Evolutionary conservation across 2,888 invertebrate genomes (phyloP).

Genomic region (Chaetoderma sp.): DNA sequence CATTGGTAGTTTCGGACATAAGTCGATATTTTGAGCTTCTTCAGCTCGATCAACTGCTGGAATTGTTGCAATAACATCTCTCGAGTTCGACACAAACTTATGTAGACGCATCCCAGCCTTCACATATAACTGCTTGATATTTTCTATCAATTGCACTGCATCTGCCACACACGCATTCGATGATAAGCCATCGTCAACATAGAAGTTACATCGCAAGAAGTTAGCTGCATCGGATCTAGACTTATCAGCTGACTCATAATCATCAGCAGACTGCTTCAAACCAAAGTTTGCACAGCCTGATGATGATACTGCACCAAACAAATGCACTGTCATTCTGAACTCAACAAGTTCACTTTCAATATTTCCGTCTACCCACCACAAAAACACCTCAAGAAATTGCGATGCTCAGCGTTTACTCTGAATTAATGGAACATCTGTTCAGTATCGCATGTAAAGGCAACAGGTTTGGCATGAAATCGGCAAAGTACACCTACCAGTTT

Average conservation of each 20-base stretch:
- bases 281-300: conserved; percentile 35
- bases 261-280: conserved; percentile 21
- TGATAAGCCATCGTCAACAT: conserved; percentile 41
- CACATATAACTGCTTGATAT: conserved; percentile 24
- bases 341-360: conserved; percentile 9
- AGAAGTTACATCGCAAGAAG: conserved; percentile 34
- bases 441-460: conserved; percentile 33
- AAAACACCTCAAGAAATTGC: conserved; percentile 32
- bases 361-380: conserved; percentile 24
- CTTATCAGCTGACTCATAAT: conserved; percentile 3
- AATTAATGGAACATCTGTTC: conserved; percentile 32
- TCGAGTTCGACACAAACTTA: conserved; percentile 40
- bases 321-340: conserved; percentile 33
- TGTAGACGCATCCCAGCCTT: conserved; percentile 35
- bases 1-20: conserved; percentile 11
- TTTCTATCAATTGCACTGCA: conserved; percentile 28
- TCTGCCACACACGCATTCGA: conserved; percentile 23
- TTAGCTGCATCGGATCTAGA: conserved; percentile 24
- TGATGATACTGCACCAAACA: conserved; percentile 36
- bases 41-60: conserved; percentile 30
- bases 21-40: conserved; percentile 6
- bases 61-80: conserved; percentile 32
- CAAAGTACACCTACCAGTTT: conserved; percentile 28
- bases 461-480: conserved; percentile 25
- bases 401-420: conserved; percentile 10